Base-by-base conservation (phyloP, 2,113 vertebrate genomes). In the Neotoma lepida region DNA sequence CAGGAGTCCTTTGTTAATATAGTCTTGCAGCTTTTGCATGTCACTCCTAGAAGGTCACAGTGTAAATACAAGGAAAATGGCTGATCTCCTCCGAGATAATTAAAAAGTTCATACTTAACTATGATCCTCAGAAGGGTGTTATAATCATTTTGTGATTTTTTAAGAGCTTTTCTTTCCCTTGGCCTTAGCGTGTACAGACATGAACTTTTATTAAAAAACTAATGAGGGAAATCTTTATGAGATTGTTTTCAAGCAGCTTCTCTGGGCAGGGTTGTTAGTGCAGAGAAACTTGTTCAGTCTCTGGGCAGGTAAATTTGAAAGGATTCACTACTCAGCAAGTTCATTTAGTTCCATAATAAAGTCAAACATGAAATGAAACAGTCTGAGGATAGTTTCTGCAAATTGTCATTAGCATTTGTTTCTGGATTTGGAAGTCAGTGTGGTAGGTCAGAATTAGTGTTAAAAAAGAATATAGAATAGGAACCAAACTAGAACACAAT, bases 331-430 rank as follows among this genome's bases (percentile, higher is more conserved):
- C 35, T 94, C 39, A 61, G 81, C 24, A 95, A 10, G 39, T 84
- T 74, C 54, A 80, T 54, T 51, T 89, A 68, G n/a, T 80, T 22
- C 71, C 64, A 58, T 66, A 87, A 92, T 56, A 26, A 91, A 70
- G 17, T 94, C 84, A 94, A 94, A 89, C 66, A 87, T 84, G 51
- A 95, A 94, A 74, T 39, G 58, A 94, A 89, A 91, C 9, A 30
- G 26, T 68, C 54, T 35, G n/a, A 44, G 4, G 8, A 91, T 61
- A 35, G 41, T 93, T 86, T 92, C 90, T 68, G 73, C 49, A 93
- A 74, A 66, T 49, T 91, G 2, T 58, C 70, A 30, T 86, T 78
- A 61, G 0, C 0, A 66, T 88, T 26, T 88, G 3, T 63, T 64
- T 77, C 33, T 84, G 39, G 9, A 77, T 89, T 51, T 35, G 73